A percentile compares a stretch with the other conserved stretches of the same genome.
Evolutionary conservation across 1,140 invertebrate species (phyloP).

Genomic region (Drosophila arawakana): DNA sequence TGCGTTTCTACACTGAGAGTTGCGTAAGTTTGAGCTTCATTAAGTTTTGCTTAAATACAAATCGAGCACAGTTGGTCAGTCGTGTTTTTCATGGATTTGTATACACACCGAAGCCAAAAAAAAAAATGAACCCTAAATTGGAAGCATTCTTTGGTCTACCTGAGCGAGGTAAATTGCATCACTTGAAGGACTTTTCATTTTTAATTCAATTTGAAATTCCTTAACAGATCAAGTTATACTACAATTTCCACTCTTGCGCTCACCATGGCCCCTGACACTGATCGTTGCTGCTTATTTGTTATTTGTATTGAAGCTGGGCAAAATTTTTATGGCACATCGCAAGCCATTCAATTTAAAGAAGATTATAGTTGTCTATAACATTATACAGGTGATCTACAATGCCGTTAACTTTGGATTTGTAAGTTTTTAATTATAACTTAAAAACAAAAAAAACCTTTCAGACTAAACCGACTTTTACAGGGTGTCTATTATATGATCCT

Average conservation of each 20-base stretch:
- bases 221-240: constrained; percentile 12
- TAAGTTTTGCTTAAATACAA: background rate
- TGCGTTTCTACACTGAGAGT: no score
- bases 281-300: constrained; percentile 5
- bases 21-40: no score
- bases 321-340: constrained; percentile 91
- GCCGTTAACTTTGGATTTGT: constrained; percentile 5
- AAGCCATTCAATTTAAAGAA: constrained; percentile 91
- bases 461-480: constrained; percentile 6
- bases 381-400: constrained; percentile 86
- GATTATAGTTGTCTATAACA: constrained; percentile 91
- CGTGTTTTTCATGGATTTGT: background rate
- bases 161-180: constrained; percentile 17
- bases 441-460: no score
- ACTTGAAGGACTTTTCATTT: background rate
- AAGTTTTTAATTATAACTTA: background rate
- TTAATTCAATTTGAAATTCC: background rate
- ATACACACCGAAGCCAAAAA: background rate
- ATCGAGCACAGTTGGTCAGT: background rate
- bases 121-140: background rate
- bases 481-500: background rate
- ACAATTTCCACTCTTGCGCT: background rate
- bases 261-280: background rate
- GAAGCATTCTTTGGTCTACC: background rate
- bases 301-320: constrained; percentile 85